phyloP scores from a whole-genome alignment of 2,797 vertebrate species.

The Hippocampus kuda region DNA sequence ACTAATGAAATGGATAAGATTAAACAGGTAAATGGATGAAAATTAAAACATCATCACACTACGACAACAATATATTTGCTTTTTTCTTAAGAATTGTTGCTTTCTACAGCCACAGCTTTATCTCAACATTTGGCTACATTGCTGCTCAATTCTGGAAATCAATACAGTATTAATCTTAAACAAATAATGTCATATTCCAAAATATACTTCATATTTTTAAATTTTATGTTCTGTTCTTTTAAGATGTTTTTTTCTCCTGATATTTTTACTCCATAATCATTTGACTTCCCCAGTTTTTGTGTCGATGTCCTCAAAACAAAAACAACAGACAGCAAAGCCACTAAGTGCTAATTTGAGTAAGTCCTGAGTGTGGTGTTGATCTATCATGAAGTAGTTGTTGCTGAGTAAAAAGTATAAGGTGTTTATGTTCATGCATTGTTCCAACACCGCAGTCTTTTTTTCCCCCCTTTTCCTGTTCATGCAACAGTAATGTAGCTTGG shows the following conservation, averaged over 20 bases:
- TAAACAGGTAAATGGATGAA: no score
- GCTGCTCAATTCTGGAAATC: no score
- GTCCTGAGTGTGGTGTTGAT: background rate
- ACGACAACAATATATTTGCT: no score
- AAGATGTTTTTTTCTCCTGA: background rate
- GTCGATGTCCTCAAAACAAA: background rate
- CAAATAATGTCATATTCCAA: no score
- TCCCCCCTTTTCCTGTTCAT: conserved; percentile 25
- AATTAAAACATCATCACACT: no score
- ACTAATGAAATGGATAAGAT: no score
- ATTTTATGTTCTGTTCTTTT: background rate
- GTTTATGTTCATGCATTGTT: conserved; percentile 67
- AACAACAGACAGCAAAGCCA: background rate
- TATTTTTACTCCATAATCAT: background rate
- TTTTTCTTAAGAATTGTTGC: no score
- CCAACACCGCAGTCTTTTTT: conserved; percentile 52
- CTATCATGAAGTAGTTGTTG: background rate
- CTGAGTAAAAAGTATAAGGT: background rate
- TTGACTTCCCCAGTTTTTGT: background rate
- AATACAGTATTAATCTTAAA: no score
- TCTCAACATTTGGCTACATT: no score
- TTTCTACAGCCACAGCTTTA: no score
- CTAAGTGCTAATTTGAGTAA: background rate
- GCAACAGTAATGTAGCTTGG: conserved; percentile 40
- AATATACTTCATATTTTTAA: no score